Conservation (phyloP, 2,113 vertebrate genomes). For the Macrotus californicus region DNA sequence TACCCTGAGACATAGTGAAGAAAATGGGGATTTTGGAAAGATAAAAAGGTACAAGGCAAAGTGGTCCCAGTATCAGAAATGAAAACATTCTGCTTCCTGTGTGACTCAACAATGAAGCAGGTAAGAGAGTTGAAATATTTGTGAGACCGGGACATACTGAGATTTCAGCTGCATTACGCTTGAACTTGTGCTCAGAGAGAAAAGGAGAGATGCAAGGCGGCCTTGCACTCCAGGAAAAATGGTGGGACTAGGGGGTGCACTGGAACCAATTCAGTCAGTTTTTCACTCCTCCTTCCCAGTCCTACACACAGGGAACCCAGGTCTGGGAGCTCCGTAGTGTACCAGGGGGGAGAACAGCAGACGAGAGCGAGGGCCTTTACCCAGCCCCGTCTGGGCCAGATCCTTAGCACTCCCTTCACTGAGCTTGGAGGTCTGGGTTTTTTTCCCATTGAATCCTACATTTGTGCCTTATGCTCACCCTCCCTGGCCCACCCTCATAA, state of each 20-base stretch:
- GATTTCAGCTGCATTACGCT: background rate
- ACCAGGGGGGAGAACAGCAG: background rate
- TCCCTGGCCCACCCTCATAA: constrained; percentile 21
- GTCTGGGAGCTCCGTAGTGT: background rate
- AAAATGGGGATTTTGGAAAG: constrained; percentile 23
- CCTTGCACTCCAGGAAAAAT: background rate
- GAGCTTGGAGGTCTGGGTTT: background rate
- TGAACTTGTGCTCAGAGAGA: background rate
- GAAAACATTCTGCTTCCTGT: constrained; percentile 27
- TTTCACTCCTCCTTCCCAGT: background rate
- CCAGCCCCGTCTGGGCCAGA: background rate
- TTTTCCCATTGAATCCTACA: background rate
- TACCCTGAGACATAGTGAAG: constrained; percentile 68
- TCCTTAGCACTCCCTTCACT: background rate
- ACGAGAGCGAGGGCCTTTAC: background rate
- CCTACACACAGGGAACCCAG: background rate
- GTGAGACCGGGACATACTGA: background rate
- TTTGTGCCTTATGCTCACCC: background rate
- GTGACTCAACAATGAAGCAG: background rate
- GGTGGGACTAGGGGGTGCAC: background rate
- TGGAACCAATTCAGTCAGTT: background rate
- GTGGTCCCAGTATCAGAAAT: constrained; percentile 47
- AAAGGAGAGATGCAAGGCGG: background rate
- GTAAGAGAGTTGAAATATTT: background rate
- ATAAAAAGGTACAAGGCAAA: constrained; percentile 40